Evolutionary conservation across 2,113 vertebrate species (phyloP), one percentile per base, ranked within the genome.

Genomic region (Cyanoliseus patagonus): DNA sequence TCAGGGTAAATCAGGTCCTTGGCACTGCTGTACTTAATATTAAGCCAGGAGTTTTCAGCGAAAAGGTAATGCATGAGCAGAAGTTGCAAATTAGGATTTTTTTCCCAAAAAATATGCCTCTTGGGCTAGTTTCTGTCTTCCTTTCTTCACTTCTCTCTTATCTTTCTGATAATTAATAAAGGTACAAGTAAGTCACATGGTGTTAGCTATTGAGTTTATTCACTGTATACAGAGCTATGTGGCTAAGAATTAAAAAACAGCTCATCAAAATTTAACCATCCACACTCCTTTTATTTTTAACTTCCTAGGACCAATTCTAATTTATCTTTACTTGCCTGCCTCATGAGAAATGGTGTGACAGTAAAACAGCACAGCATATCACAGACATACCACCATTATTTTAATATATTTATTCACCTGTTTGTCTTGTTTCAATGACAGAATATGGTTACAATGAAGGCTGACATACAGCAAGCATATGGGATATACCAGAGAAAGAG

Each of bases 41-140:
- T 66, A 92, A 82, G 62, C 62, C 86, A 79, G 22, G 72, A 46
- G 19, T 95, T 96, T 95, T 90, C 88, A 85, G 53, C 13, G 46
- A 30, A 75, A 92, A 92, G 27, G 62, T 52, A 95, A 90, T 68
- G 28, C 20, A 89, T 87, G 77, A 89, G 39, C 46, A 83, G n/a
- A 95, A 91, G 30, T 39, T 92, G 52, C 80, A 80, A 89, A 91
- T 89, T 49, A 92, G 70, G 28, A 30, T 9, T 8, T 75, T n/a
- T 82, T 18, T 17, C 16, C 47, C 11, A 4, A 24, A 49, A 46
- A 84, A 57, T 49, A 88, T 66, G 42, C 20, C 28, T 42, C 44
- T 76, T 83, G 35, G 11, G 47, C 62, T 85, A 28, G 5, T 59
- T 74, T 86, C 46, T 67, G 14, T 55, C 47, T 68, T 90, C 35